These are phyloP conservation scores for Protobothrops mucrosquamatus DNA, from an alignment of 2,113 vertebrate species.

Conservation along the genomic window DNA sequence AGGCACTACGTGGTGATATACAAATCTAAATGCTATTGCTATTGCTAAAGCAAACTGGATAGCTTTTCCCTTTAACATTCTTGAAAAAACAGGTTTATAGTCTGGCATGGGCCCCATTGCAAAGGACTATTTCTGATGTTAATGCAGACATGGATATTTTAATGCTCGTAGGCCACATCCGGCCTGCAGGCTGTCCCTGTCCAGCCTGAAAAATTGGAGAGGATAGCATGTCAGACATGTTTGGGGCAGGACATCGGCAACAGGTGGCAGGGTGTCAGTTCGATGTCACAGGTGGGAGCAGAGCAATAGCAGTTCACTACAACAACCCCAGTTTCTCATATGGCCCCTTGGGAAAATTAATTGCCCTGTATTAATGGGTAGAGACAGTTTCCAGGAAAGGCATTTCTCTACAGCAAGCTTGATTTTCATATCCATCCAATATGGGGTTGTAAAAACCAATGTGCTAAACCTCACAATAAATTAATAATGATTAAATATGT, in stretches of 20 bases:
- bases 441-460: too few relatives aligned
- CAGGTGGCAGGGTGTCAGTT: not conserved
- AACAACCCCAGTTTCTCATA: not conserved
- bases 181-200: not conserved
- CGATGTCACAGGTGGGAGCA: not conserved
- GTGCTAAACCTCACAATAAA: not conserved
- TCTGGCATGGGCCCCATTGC: not conserved
- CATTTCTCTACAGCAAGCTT: not conserved
- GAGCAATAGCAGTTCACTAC: not conserved
- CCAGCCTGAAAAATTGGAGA: fast-evolving
- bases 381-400: not conserved
- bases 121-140: not conserved
- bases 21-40: not conserved
- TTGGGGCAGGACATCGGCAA: not conserved
- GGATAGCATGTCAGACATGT: not conserved
- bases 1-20: not conserved
- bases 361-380: too few relatives aligned
- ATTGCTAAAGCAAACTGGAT: not conserved
- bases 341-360: not conserved
- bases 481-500: not conserved
- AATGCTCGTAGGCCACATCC: not conserved
- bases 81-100: not conserved
- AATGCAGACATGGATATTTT: not conserved
- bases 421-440: not conserved
- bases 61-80: not conserved